Conservation (phyloP, 53 echinoderm and acorn worm species). For the Paelopatides confundens region DNA sequence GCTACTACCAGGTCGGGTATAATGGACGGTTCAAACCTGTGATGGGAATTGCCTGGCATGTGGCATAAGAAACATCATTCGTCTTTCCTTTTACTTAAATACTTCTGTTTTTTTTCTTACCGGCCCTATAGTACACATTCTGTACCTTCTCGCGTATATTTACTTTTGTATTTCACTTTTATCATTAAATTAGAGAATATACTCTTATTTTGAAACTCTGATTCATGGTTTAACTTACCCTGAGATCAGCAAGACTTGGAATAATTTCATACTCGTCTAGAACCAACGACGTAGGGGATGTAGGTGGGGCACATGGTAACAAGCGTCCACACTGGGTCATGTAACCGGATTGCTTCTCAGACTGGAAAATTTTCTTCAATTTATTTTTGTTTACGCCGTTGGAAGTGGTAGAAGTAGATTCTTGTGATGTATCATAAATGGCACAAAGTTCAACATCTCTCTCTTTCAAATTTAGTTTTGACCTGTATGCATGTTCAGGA, state of each 20-base stretch:
- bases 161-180: too few species aligned
- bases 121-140: too few species aligned
- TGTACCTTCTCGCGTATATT: too few species aligned
- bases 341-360: slow-evolving; percentile 91
- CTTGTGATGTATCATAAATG: not conserved
- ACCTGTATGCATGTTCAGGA: not conserved
- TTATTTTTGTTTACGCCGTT: not conserved
- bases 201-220: too few species aligned
- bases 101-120: too few species aligned
- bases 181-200: too few species aligned
- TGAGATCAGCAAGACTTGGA: slow-evolving; percentile 82
- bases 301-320: slow-evolving; percentile 90
- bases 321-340: slow-evolving; percentile 82
- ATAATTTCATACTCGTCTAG: slow-evolving; percentile 80
- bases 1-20: too few species aligned
- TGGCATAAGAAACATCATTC: too few species aligned
- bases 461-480: not conserved
- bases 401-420: not conserved
- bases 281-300: slow-evolving; percentile 79
- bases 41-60: too few species aligned
- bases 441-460: slow-evolving; percentile 35
- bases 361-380: slow-evolving; percentile 81
- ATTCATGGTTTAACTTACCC: slow-evolving; percentile 67
- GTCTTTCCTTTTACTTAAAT: too few species aligned
- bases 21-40: too few species aligned